phyloP scores from a whole-genome alignment of 1,140 invertebrate genomes.

The Philaenus spumarius region DNA sequence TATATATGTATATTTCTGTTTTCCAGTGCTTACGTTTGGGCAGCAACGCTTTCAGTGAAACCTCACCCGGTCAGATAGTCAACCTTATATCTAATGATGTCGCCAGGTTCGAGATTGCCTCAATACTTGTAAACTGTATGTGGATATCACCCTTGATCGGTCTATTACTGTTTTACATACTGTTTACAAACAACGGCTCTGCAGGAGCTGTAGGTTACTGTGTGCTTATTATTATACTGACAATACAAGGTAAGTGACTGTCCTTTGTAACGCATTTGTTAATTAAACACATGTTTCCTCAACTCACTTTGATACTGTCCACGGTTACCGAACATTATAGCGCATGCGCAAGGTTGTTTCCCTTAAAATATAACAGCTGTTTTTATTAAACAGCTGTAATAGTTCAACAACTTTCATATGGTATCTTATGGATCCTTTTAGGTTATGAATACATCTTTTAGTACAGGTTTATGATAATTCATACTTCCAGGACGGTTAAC shows the following conservation, averaged over 20 bases:
- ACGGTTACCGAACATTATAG: too few species aligned
- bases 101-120: constrained; percentile 33
- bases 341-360: too few species aligned
- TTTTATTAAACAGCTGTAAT: too few species aligned
- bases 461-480: neutral
- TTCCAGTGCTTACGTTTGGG: constrained; percentile 52
- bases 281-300: neutral
- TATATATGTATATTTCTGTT: too few species aligned
- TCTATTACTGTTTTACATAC: constrained; percentile 61
- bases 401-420: neutral
- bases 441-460: too few species aligned
- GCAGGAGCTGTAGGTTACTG: constrained; percentile 69
- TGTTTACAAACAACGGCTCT: constrained; percentile 64
- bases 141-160: neutral
- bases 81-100: constrained; percentile 88
- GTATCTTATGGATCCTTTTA: neutral
- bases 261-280: neutral
- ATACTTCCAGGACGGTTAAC: neutral
- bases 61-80: constrained; percentile 79
- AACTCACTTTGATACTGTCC: too few species aligned
- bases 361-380: too few species aligned
- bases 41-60: constrained; percentile 60
- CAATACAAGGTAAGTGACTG: constrained; percentile 60
- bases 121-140: neutral
- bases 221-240: constrained; percentile 73